Base-by-base conservation (phyloP, 1,140 invertebrate genomes). In the Pectinophora gossypiella region DNA sequence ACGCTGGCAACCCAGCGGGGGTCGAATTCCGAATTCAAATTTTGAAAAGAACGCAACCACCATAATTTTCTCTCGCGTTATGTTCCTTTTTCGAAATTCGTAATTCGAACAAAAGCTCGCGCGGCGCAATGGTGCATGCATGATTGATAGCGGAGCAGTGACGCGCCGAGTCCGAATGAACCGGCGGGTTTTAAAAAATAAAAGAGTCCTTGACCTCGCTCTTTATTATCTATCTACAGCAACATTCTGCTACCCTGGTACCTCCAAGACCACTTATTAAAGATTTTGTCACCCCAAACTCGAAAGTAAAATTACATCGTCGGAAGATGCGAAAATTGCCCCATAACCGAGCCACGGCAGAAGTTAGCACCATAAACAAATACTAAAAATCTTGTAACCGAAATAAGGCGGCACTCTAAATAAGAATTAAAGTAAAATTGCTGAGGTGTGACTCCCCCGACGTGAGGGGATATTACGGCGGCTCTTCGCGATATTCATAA, bases 391-490 rank as follows among this genome's bases (percentile, higher is more conserved):
- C 77, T 80, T 80, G 82, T 82, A 76, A 80, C 64, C 74, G 72
- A 80, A 82, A 82, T 77, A 80, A 79, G 82, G 72, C 64, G 74
- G 68, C 68, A 78, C 69, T 81, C 79, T 85, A 85, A 85, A 84
- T 77, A 85, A 82, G 82, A 85, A 85, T 85, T 85, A 85, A 81
- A 84, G 75, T 79, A 79, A 71, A 82, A 83, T 82, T 80, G 82
- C 66, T 76, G 78, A 85, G 78, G 79, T 83, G 82, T 80, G 79
- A 82, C 73, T 76, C 78, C 76, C 73, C 57, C 56, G 68, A 48
- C 61, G 68, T 50, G 56, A 61, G 67, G 71, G 69, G 63, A 48
- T 60, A 70, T 65, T 61, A 66, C 56, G 56, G 70, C 61, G 57
- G 48, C 58, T 64, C 59, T 65, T 69, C 69, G 68, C 79, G 74